These are phyloP conservation scores for Gavialis gangeticus DNA, from an alignment of 2,113 vertebrate genomes.

Conservation along the genomic window DNA sequence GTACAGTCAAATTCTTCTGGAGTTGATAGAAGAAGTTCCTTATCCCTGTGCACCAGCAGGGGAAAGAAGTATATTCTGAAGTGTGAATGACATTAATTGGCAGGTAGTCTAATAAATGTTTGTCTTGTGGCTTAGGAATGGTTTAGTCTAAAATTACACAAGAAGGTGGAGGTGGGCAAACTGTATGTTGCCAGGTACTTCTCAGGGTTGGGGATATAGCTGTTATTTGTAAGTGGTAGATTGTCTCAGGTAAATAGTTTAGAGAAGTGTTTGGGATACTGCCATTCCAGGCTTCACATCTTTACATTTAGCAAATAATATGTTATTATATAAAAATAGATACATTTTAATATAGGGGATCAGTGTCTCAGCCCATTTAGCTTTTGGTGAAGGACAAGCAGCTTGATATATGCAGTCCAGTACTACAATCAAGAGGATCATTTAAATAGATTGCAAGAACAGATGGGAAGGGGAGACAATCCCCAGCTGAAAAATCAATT, in stretches of 20 bases:
- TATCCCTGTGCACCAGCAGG: not conserved
- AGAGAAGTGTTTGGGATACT: not conserved
- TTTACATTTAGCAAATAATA: not conserved
- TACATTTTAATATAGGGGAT: not conserved
- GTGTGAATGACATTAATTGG: not conserved
- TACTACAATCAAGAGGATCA: not conserved
- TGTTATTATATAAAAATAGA: not conserved
- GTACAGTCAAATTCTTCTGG: not conserved
- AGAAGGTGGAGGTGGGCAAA: not conserved
- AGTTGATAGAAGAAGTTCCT: not conserved
- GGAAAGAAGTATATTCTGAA: not conserved
- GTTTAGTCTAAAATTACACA: not conserved
- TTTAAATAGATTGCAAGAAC: not conserved
- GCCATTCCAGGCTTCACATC: not conserved
- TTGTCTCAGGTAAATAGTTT: not conserved
- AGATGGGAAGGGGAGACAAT: not conserved
- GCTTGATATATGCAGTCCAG: not conserved
- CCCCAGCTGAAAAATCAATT: not conserved
- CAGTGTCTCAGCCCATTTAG: not conserved
- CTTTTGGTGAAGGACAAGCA: not conserved
- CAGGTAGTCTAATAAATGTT: not conserved
- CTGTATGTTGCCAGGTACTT: not conserved
- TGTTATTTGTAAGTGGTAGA: not conserved
- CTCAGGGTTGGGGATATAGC: not conserved
- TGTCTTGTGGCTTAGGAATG: not conserved